Conservation (phyloP, 2,888 invertebrate genomes). For the Drosophila recens region DNA sequence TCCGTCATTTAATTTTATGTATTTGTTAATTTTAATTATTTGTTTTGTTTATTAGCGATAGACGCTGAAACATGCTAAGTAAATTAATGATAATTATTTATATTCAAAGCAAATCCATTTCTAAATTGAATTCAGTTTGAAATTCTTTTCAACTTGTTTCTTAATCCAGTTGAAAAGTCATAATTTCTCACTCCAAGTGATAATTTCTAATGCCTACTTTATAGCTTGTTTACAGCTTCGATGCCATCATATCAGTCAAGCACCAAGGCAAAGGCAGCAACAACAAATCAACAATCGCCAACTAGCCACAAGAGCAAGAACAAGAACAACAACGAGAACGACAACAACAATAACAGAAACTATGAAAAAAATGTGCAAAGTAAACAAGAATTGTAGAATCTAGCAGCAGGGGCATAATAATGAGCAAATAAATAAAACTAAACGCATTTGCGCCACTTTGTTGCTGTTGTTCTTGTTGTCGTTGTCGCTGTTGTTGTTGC, state of each 20-base stretch:
- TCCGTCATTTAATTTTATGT: not conserved
- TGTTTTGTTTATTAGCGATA: not conserved
- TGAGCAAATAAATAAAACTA: slow-evolving; percentile 79
- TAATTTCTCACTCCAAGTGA: slow-evolving; percentile 39
- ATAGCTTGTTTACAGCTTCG: slow-evolving; percentile 71
- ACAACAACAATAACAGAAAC: slow-evolving; percentile 38
- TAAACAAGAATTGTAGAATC: slow-evolving; percentile 73
- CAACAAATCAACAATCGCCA: slow-evolving; percentile 27
- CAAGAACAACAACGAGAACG: slow-evolving; percentile 30
- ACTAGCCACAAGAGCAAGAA: slow-evolving; percentile 33
- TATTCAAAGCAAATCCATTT: not conserved
- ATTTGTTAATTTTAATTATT: too few species aligned
- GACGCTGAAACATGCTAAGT: not conserved
- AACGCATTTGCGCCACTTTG: slow-evolving; percentile 80
- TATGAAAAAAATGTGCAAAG: slow-evolving; percentile 67
- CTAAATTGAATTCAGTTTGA: slow-evolving; percentile 1
- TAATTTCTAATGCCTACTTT: slow-evolving; percentile 68
- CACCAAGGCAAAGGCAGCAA: slow-evolving; percentile 28
- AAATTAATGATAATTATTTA: not conserved
- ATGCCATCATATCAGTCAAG: slow-evolving; percentile 73
- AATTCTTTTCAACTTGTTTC: not conserved
- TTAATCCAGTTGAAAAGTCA: slow-evolving; percentile 13
- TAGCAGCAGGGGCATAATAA: slow-evolving; percentile 74
- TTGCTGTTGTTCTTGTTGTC: slow-evolving; percentile 48
- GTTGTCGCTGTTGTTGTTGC: slow-evolving; percentile 17